A percentile compares a stretch with the other conserved stretches of the same genome.
Conservation (phyloP, 2,888 invertebrate genomes). For the Physocephala rufipes region DNA sequence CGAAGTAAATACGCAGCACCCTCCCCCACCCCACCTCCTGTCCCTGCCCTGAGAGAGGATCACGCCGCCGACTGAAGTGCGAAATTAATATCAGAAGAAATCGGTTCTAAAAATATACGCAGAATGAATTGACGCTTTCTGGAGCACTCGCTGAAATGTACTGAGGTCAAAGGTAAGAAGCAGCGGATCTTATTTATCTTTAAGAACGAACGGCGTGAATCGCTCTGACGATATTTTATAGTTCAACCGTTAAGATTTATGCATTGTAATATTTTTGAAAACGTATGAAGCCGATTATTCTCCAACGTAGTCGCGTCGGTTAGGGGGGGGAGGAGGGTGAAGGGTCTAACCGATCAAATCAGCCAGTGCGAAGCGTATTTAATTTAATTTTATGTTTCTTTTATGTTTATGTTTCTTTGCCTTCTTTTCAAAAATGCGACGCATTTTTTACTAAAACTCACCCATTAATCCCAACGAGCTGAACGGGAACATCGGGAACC, state of each 20-base stretch:
- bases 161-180: constrained; percentile 64
- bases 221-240: neutral
- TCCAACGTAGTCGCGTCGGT: too few species aligned
- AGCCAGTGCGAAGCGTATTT: too few species aligned
- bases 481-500: constrained; percentile 80
- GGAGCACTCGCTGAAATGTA: constrained; percentile 48
- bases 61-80: neutral
- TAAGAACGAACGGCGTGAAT: neutral
- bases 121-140: constrained; percentile 27
- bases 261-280: constrained; percentile 1
- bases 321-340: too few species aligned
- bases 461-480: constrained; percentile 84
- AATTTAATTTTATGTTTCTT: too few species aligned
- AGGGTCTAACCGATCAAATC: too few species aligned
- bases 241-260: neutral
- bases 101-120: constrained; percentile 44
- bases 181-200: constrained; percentile 62
- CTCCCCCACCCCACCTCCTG: too few species aligned
- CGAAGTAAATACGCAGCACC: neutral
- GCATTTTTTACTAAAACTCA: constrained; percentile 49
- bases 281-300: too few species aligned
- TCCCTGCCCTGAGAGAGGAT: constrained; percentile 42
- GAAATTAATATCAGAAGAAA: neutral
- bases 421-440: neutral
- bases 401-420: too few species aligned